phyloP scores from a whole-genome alignment of 2,888 invertebrate genomes.

The Rotaria magnacalcarata region DNA sequence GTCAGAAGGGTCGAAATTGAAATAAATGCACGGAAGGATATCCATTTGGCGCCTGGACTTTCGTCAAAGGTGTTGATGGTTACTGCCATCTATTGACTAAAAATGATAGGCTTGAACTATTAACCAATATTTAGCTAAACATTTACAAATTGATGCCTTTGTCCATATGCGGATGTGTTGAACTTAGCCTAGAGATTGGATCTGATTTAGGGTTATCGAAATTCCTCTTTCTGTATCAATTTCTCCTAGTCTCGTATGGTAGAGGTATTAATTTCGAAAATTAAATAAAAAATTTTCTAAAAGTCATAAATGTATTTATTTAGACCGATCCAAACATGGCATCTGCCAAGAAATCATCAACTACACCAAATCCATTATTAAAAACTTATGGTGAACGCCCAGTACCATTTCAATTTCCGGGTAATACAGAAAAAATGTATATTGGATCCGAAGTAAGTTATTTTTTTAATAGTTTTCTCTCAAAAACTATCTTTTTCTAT shows the following conservation, averaged over 20 bases:
- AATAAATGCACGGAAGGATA: no score
- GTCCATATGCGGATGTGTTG: background rate
- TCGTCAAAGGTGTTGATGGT: no score
- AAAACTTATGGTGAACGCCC: slow-evolving; percentile 31
- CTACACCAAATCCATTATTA: background rate
- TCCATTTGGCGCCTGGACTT: no score
- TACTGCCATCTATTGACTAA: no score
- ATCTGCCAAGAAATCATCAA: background rate
- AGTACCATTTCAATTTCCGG: slow-evolving; percentile 26
- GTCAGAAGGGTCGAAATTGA: no score
- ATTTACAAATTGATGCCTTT: background rate
- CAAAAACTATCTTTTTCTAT: background rate
- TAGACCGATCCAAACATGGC: background rate
- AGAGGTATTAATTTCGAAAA: background rate
- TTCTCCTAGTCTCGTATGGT: background rate
- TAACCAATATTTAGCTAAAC: background rate
- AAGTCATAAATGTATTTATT: no score
- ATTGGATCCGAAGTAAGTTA: slow-evolving; percentile 21
- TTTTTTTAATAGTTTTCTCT: background rate
- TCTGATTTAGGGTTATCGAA: background rate
- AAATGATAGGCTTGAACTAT: no score
- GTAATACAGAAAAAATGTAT: slow-evolving; percentile 14
- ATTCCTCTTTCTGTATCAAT: background rate
- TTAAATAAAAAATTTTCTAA: no score
- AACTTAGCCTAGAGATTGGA: background rate